Evolutionary conservation across 2,888 invertebrate genomes (phyloP).

Genomic region (Ophion ventricosus): DNA sequence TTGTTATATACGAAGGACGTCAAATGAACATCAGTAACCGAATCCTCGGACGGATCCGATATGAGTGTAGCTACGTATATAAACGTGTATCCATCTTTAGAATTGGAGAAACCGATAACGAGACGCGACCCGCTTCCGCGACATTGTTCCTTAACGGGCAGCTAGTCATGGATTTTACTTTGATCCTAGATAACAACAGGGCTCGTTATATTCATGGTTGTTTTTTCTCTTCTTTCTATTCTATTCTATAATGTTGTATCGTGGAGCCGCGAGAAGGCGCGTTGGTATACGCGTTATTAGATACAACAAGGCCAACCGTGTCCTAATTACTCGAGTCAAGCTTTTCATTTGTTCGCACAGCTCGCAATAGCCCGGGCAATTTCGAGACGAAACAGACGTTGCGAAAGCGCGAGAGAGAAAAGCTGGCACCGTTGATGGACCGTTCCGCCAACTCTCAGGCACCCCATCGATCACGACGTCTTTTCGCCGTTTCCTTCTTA

Average conservation of each 20-base stretch:
- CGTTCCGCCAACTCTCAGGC: conserved; percentile 63
- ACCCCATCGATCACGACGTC: conserved; percentile 68
- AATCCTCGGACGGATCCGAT: conserved; percentile 17
- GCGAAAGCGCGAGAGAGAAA: conserved; percentile 45
- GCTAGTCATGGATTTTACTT: conserved; percentile 45
- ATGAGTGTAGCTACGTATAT: not conserved
- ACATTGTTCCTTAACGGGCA: conserved; percentile 54
- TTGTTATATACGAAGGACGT: conserved; percentile 50
- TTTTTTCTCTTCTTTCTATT: not conserved
- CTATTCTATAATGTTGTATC: conserved; percentile 9
- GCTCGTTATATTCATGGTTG: conserved; percentile 3
- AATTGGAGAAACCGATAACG: conserved; percentile 51
- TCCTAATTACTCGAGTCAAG: conserved; percentile 64
- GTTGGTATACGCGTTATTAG: conserved; percentile 49
- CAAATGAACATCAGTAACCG: conserved; percentile 37
- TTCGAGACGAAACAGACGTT: conserved; percentile 63
- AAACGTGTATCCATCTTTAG: conserved; percentile 4
- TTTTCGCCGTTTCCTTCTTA: conserved; percentile 33
- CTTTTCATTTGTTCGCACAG: conserved; percentile 50
- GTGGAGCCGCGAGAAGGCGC: not conserved
- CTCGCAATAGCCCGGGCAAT: conserved; percentile 53
- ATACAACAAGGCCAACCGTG: conserved; percentile 47
- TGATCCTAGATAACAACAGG: conserved; percentile 42
- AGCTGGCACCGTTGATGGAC: conserved; percentile 60
- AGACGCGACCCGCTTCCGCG: conserved; percentile 47